Base-by-base conservation (phyloP, 2,113 vertebrate species). In the Thermophis baileyi region DNA sequence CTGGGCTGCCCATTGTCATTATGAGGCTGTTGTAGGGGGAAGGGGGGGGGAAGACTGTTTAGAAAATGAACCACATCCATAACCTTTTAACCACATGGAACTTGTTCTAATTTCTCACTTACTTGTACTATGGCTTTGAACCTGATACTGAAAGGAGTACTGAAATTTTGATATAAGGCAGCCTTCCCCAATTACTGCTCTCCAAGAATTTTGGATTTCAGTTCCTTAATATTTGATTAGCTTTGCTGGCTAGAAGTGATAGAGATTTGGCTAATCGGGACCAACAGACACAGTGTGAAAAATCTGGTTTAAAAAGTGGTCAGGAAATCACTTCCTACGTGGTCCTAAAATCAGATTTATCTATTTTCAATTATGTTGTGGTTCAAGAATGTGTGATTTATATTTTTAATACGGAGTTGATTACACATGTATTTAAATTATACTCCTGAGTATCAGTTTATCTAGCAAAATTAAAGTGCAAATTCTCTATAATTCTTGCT, bases 321-420 rank as follows among this genome's bases (percentile, higher is more conserved):
- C 49, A 3, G 27, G 8, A 87, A 74, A 93, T 60, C 50, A 3
- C 57, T 57, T 88, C 14, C 18, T 91, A 20, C 7, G 10, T 35
- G 93, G 85, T 10, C 92, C 89, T 20, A 94, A 92, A 94, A 94
- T 87, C 93, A 94, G 95, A 95, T 94, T 95, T 95, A 94, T 94
- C 85, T 49, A 69, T 94, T 96, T 55, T 51, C 46, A 88, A 10
- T 93, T 92, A 93, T 95, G 96, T 92, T 94, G 94, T 92, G 91
- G 94, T 95, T 95, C 90, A 96, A 95, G 95, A 95, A 94, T 93
- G 91, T 95, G 96, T 94, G 93, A 51, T 93, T 85, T 95, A 92
- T 97, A 2, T 96, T 95, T 95, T 93, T 93, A 92, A 94, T 91
- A 94, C 55, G 92, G 94, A 96, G 93, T 94, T 94, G 94, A 46